Evolutionary conservation across 2,113 vertebrate genomes (phyloP), one percentile per base, ranked within the genome.

Genomic region (Diphyllodes magnificus): DNA sequence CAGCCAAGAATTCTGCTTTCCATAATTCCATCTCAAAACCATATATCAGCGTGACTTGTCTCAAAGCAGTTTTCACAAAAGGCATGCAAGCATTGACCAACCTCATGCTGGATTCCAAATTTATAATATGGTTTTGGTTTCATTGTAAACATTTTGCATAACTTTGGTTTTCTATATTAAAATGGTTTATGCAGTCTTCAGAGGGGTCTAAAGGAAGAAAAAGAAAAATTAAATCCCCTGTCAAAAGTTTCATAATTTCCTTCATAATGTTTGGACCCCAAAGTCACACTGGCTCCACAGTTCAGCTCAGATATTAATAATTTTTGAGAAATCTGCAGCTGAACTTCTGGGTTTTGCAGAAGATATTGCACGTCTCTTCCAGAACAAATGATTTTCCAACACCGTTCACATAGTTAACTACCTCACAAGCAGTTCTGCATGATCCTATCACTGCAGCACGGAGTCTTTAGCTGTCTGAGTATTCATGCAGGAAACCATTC

Each of bases 111-210:
- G 49, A 88, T 94, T 92, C 83, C 49, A 86, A 69, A 82, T 61
- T 24, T 42, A 6, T 91, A 96, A 76, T 89, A 72, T 76, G 65
- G n/a, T 61, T 95, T 95, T 71, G 45, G 69, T 93, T 95, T 96
- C 37, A 24, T 5, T 82, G 37, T 81, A 91, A 95, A 71, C 61
- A 85, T 78, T 75, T 89, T 60, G 37, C n/a, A 61, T 86, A 71
- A 33, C 47, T 91, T 86, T 81, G 63, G 77, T 66, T 91, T 82
- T 82, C 44, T 79, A 21, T 65, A 69, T 76, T 95, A 89, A 85
- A 94, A 91, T 57, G 10, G 28, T 90, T 87, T 76, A 45, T 65
- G 30, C 1, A 4, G 13, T 69, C 39, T 77, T 96, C 59, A 45
- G 50, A 80, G 64, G 18, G 4, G 13, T 57, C 30, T 86, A 56